Evolutionary conservation across 2,888 invertebrate species (phyloP).

Genomic region (Limenitis arthemis): DNA sequence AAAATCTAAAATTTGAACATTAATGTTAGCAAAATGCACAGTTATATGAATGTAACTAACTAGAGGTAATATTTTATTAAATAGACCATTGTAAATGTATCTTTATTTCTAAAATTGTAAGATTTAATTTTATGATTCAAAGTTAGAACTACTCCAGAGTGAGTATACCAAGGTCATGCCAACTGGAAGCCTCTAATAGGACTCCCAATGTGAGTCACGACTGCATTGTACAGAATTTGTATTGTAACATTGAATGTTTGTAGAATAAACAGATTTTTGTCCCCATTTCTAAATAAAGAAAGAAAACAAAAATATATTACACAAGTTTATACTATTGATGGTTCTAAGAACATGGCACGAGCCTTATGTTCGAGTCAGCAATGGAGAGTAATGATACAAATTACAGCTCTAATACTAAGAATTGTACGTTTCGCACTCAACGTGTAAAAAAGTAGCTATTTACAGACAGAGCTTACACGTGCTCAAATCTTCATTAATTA

Average conservation of each 20-base stretch:
- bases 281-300: not conserved
- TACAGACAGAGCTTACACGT: too few relatives aligned
- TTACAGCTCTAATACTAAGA: conserved; percentile 8
- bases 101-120: not conserved
- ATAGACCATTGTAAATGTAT: not conserved
- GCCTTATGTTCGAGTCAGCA: conserved; percentile 1
- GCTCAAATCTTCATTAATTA: too few relatives aligned
- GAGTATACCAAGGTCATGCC: conserved; percentile 28
- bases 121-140: not conserved
- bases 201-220: conserved; percentile 29
- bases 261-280: not conserved
- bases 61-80: conserved; percentile 1
- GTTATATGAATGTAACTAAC: too few relatives aligned
- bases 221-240: conserved; percentile 21
- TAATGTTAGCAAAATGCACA: too few relatives aligned
- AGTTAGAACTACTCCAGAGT: conserved; percentile 5
- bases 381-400: conserved; percentile 13
- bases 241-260: conserved; percentile 14
- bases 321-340: not conserved
- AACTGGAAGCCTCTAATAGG: conserved; percentile 28
- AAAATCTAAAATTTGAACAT: too few relatives aligned
- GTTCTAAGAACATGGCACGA: conserved; percentile 5
- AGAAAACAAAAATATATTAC: not conserved
- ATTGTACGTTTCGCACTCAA: not conserved
- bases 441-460: too few relatives aligned